phyloP scores from a whole-genome alignment of 2,888 invertebrate genomes.

The Tachina fera region DNA sequence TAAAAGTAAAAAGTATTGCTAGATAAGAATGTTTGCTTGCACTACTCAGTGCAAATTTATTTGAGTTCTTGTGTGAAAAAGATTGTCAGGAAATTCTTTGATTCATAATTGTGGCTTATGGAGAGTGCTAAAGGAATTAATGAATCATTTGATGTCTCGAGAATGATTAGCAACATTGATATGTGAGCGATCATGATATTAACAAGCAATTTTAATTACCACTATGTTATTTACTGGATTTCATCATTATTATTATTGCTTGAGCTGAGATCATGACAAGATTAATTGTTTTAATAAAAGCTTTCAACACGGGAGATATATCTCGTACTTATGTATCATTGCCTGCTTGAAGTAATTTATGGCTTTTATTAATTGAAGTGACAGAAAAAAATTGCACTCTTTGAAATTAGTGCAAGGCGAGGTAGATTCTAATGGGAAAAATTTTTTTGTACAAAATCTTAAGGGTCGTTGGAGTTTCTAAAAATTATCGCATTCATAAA shows the following conservation, averaged over 20 bases:
- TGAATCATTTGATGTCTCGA: slow-evolving; percentile 5
- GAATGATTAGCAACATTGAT: background rate
- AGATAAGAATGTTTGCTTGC: slow-evolving; percentile 14
- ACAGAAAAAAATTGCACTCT: no score
- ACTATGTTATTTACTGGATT: background rate
- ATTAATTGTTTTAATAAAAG: background rate
- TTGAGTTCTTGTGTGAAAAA: background rate
- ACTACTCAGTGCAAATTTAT: slow-evolving; percentile 26
- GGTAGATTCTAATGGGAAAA: no score
- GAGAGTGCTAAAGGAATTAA: slow-evolving; percentile 25
- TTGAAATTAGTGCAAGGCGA: no score
- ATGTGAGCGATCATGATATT: slow-evolving; percentile 8
- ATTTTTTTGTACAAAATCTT: no score
- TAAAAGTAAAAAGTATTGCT: background rate
- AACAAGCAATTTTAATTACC: slow-evolving; percentile 38
- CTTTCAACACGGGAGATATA: background rate
- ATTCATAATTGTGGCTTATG: slow-evolving; percentile 1
- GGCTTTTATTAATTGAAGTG: no score
- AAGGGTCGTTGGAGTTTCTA: no score
- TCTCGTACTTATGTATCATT: no score
- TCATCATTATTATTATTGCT: no score
- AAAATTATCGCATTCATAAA: no score
- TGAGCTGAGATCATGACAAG: background rate
- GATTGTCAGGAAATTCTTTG: slow-evolving; percentile 16
- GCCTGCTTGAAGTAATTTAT: no score